phyloP scores from a whole-genome alignment of 2,888 invertebrate species.

The Phasia obesa region DNA sequence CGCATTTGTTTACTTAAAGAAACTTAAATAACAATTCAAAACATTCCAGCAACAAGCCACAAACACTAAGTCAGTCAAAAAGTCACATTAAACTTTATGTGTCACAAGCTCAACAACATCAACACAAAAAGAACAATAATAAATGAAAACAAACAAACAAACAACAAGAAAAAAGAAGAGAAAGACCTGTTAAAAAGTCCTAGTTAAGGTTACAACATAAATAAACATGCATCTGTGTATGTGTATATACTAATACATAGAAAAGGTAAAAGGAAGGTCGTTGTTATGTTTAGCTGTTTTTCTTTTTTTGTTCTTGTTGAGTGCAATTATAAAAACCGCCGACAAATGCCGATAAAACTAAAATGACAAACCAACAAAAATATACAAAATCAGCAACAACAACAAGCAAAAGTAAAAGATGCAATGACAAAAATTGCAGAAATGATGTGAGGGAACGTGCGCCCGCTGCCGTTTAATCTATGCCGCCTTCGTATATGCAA shows the following conservation, averaged over 20 bases:
- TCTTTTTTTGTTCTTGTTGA: constrained; percentile 26
- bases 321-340: constrained; percentile 73
- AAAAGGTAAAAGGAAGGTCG: constrained; percentile 60
- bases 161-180: constrained; percentile 11
- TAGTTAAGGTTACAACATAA: constrained; percentile 64
- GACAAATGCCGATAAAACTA: constrained; percentile 71
- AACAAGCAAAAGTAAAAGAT: constrained; percentile 58
- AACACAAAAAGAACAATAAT: constrained; percentile 35
- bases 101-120: constrained; percentile 51
- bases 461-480: constrained; percentile 72
- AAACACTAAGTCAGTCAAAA: constrained; percentile 69
- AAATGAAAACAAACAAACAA: too few species aligned
- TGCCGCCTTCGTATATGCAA: constrained; percentile 68
- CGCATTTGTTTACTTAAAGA: not conserved
- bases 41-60: constrained; percentile 62
- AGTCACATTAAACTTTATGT: constrained; percentile 67
- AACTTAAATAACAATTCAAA: constrained; percentile 60
- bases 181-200: constrained; percentile 68
- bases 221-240: constrained; percentile 3
- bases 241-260: constrained; percentile 8
- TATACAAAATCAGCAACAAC: constrained; percentile 31
- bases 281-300: constrained; percentile 35
- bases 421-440: constrained; percentile 74
- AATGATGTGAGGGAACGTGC: constrained; percentile 74
- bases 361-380: constrained; percentile 65